Conservation (phyloP, 2,113 vertebrate species). For the Galeopterus variegatus region DNA sequence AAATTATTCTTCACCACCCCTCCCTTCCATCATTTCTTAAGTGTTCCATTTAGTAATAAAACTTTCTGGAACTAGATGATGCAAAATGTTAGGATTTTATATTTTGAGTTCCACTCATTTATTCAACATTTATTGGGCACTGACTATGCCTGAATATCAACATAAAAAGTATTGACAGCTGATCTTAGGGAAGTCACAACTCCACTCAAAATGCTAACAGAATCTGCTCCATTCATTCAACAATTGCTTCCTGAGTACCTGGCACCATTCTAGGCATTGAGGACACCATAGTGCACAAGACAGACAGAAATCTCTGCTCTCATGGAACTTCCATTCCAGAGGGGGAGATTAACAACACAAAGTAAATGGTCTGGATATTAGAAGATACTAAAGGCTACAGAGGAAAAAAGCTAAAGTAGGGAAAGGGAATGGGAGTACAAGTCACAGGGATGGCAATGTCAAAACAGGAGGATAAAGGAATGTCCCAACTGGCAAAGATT, state of each 20-base stretch:
- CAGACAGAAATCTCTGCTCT: background rate
- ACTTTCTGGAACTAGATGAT: slow-evolving; percentile 22
- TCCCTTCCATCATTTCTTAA: background rate
- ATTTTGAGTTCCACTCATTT: background rate
- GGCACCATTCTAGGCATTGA: background rate
- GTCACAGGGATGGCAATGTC: background rate
- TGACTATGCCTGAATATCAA: background rate
- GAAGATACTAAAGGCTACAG: background rate
- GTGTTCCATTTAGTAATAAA: background rate
- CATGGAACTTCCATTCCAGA: background rate
- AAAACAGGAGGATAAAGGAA: background rate
- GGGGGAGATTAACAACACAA: background rate
- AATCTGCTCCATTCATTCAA: background rate
- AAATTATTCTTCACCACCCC: background rate
- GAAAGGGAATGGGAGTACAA: background rate
- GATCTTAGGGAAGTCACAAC: background rate
- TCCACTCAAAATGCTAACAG: background rate
- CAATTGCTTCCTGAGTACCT: background rate
- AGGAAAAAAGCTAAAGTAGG: background rate
- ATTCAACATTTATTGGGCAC: background rate
- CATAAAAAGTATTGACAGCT: background rate
- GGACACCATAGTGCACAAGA: accelerated
- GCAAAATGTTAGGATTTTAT: background rate
- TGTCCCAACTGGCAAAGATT: background rate
- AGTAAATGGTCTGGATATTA: background rate